Conservation (phyloP, 2,888 invertebrate genomes). For the Ecliptopera silaceata region DNA sequence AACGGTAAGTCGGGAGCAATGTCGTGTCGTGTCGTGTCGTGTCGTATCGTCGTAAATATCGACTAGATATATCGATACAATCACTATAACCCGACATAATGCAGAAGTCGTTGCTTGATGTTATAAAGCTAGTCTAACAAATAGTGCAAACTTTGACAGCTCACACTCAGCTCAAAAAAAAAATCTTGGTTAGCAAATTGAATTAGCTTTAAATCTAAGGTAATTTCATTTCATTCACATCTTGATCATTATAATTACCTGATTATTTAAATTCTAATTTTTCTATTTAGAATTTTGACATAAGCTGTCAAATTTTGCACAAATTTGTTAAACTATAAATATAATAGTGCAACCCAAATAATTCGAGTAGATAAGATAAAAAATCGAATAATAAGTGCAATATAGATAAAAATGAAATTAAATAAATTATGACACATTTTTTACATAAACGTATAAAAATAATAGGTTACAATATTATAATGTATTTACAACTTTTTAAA, state of each 20-base stretch:
- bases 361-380: conserved; percentile 10
- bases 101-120: conserved; percentile 11
- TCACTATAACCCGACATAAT: conserved; percentile 17
- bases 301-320: too few relatives aligned
- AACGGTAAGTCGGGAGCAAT: conserved; percentile 52
- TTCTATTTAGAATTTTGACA: too few relatives aligned
- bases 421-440: conserved; percentile 25
- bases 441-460: conserved; percentile 31
- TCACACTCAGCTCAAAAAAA: too few relatives aligned
- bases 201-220: too few relatives aligned
- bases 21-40: too few relatives aligned
- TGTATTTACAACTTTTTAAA: background rate
- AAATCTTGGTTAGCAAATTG: too few relatives aligned
- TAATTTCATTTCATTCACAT: too few relatives aligned
- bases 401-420: conserved; percentile 19
- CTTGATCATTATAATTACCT: too few relatives aligned
- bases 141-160: conserved; percentile 6
- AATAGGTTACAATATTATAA: conserved; percentile 14
- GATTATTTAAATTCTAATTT: too few relatives aligned
- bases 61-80: conserved; percentile 22
- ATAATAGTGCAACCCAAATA: background rate
- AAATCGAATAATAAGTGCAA: conserved; percentile 19
- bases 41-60: conserved; percentile 29
- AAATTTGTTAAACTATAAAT: too few relatives aligned
- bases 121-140: conserved; percentile 10